Conservation (phyloP, 1,140 invertebrate genomes). For the Philaenus spumarius region DNA sequence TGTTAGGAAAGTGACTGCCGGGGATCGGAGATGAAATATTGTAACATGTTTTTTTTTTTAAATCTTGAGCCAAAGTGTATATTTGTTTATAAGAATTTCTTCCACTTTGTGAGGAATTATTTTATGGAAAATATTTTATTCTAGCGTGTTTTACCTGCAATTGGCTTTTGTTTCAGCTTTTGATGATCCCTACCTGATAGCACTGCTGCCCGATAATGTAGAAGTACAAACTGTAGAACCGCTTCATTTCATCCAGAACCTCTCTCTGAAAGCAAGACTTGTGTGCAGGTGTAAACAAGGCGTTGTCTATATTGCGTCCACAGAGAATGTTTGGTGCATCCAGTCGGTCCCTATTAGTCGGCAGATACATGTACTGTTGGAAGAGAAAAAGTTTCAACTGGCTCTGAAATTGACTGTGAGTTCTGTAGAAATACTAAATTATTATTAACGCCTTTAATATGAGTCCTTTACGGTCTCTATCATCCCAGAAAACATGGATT, state of each 20-base stretch:
- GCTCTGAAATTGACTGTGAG: constrained; percentile 88
- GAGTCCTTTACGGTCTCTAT: too few species aligned
- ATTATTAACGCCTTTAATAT: too few species aligned
- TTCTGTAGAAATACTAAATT: too few species aligned
- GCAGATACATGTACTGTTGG: constrained; percentile 74
- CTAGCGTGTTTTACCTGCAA: too few species aligned
- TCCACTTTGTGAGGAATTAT: too few species aligned
- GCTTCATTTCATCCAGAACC: constrained; percentile 63
- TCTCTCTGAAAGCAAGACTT: constrained; percentile 62
- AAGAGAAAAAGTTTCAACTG: constrained; percentile 87
- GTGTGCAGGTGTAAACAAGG: constrained; percentile 62
- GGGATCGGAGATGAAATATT: too few species aligned
- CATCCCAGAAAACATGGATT: too few species aligned
- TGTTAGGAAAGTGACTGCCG: too few species aligned
- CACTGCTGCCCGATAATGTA: constrained; percentile 69
- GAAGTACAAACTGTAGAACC: constrained; percentile 72
- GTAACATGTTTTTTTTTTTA: too few species aligned
- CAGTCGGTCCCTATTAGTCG: constrained; percentile 65
- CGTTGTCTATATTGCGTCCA: constrained; percentile 77
- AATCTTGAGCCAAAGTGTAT: too few species aligned
- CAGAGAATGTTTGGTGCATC: constrained; percentile 81
- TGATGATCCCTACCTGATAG: constrained; percentile 86
- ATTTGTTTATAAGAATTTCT: too few species aligned
- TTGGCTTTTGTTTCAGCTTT: constrained; percentile 64
- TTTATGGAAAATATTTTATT: too few species aligned